Evolutionary conservation across 1,140 invertebrate genomes (phyloP).

Genomic region (Anadara kagoshimensis): DNA sequence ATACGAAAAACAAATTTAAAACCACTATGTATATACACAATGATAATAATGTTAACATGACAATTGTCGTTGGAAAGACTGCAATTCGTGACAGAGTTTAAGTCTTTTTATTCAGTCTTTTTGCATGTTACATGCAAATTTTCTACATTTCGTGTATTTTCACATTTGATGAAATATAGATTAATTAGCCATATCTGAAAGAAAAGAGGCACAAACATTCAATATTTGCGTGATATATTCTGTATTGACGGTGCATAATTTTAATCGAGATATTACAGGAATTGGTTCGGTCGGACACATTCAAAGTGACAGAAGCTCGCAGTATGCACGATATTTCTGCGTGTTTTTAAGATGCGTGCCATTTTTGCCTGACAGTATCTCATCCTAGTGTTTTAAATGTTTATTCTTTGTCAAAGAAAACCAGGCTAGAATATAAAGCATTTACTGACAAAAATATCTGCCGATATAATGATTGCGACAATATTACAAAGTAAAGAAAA

Average conservation of each 20-base stretch:
- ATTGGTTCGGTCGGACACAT: neutral
- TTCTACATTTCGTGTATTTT: conserved; percentile 45
- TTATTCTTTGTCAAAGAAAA: neutral
- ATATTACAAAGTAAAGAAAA: too few species aligned
- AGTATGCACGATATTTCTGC: conserved; percentile 28
- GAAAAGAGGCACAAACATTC: conserved; percentile 36
- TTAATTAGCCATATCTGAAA: conserved; percentile 46
- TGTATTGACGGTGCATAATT: conserved; percentile 36
- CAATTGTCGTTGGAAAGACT: too few species aligned
- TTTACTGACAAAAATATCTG: too few species aligned
- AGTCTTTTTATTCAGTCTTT: conserved; percentile 41
- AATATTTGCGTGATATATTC: conserved; percentile 38
- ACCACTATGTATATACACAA: too few species aligned
- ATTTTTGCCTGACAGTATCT: conserved; percentile 16
- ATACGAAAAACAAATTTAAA: too few species aligned
- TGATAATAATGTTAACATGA: too few species aligned
- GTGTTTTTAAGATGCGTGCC: conserved; percentile 17
- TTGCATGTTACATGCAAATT: conserved; percentile 49
- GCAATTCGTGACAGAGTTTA: conserved; percentile 31
- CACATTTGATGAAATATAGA: conserved; percentile 50
- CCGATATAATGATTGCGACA: too few species aligned
- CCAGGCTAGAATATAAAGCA: too few species aligned
- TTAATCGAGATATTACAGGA: conserved; percentile 36
- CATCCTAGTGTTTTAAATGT: conserved; percentile 16
- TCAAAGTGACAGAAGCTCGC: conserved; percentile 30